These are phyloP conservation scores for Dasypogon diadema DNA, from an alignment of 2,888 invertebrate species.

Conservation along the genomic window DNA sequence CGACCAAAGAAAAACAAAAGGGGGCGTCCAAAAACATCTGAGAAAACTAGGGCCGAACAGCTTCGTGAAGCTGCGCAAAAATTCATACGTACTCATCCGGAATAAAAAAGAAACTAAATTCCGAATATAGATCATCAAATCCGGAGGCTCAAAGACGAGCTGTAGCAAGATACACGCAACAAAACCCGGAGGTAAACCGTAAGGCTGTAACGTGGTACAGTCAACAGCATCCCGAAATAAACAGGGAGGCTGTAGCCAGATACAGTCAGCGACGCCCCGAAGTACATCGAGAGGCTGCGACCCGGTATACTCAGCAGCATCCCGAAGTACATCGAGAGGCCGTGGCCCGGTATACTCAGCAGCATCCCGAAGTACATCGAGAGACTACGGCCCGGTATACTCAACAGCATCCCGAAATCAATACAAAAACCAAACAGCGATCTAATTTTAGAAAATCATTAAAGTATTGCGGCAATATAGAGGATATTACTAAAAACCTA, in stretches of 20 bases:
- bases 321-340: slow-evolving; percentile 1
- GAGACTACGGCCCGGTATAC: slow-evolving; percentile 3
- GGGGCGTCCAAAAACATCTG: slow-evolving; percentile 8
- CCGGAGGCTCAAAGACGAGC: too few species aligned
- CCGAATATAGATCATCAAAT: too few species aligned
- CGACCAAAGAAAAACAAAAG: too few species aligned
- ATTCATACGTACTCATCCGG: neutral
- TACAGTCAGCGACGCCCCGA: too few species aligned
- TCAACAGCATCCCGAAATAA: too few species aligned
- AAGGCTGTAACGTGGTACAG: too few species aligned
- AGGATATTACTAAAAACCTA: neutral
- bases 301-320: neutral
- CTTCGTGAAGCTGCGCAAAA: slow-evolving; percentile 1
- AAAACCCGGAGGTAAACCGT: too few species aligned
- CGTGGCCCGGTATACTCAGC: slow-evolving; percentile 17
- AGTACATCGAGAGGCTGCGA: too few species aligned
- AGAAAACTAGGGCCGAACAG: neutral
- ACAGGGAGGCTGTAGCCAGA: too few species aligned
- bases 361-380: neutral
- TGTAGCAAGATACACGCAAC: too few species aligned
- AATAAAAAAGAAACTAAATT: neutral
- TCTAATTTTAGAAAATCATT: too few species aligned
- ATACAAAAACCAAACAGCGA: neutral
- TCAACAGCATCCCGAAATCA: neutral
- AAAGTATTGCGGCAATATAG: too few species aligned